Evolutionary conservation across 2,888 invertebrate species (phyloP), one percentile per base, ranked within the genome.

Genomic region (Cataglyphis rosenhaueri): DNA sequence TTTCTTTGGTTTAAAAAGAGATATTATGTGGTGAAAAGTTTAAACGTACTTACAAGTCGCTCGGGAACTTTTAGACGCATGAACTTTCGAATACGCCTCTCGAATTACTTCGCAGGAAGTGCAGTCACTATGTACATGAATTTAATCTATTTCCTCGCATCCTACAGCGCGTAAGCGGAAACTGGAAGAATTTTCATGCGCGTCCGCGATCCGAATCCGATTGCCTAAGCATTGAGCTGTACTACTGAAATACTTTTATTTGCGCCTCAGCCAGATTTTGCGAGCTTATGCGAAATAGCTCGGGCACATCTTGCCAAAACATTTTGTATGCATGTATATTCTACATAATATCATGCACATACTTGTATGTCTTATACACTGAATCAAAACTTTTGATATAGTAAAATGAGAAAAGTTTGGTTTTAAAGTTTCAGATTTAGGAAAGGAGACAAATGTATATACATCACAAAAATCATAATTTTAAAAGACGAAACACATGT

Each of bases 31-130:
- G 59, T 6, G 44, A 70, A 79, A 79, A 79, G 78, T 79, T 79
- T 70, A 70, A 79, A 44, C 71, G 35, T 61, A 79, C 78, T 79
- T 70, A 64, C 44, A 25, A 59, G 78, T 78, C 70, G 79, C 74
- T 21, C 64, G 59, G 44, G 68, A 86, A 89, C 83, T 88, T 89
- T 85, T 83, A 83, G 70, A 71, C 59, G 78, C 86, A 82, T 81
- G 64, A 88, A 88, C 85, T 88, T 88, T 81, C 82, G 82, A 84
- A 88, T 82, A 79, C 73, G 83, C 81, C 86, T 74, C 73, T 81
- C 85, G 85, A 86, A 88, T 88, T 85, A 87, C 85, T 66, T 57
- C 66, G 64, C 12, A 18, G 15, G 41, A 71, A 81, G 57, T 52
- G 25, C 55, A 25, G 57, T 25, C 48, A 44, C 25, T 70, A 65